A percentile compares a stretch with the other conserved stretches of the same genome.
These are phyloP conservation scores for Nannobrachium achirus DNA, from an alignment of 2,113 vertebrate genomes.

Conservation along the genomic window DNA sequence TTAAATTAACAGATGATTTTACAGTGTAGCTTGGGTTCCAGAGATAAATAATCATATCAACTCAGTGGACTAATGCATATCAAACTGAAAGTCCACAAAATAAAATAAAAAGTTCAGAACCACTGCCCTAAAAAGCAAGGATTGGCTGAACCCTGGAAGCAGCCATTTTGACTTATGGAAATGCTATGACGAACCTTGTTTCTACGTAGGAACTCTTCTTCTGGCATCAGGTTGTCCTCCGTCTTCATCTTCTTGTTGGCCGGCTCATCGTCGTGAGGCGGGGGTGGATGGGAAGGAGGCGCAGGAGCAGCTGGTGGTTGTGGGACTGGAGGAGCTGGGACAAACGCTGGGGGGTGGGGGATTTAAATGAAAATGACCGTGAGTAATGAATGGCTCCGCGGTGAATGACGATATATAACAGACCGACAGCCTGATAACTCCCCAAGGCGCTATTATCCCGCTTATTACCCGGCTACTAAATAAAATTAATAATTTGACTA, in stretches of 20 bases:
- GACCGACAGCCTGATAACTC: no score
- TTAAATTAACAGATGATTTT: no score
- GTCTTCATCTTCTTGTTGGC: slow-evolving; percentile 96
- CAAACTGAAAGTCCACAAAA: neutral
- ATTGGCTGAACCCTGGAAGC: neutral
- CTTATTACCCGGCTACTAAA: no score
- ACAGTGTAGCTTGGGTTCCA: no score
- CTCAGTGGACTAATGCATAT: neutral
- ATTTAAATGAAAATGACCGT: neutral
- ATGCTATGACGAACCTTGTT: slow-evolving; percentile 84
- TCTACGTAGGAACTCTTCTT: slow-evolving; percentile 95
- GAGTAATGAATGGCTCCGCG: no score
- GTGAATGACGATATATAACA: no score
- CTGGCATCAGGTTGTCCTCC: slow-evolving; percentile 95
- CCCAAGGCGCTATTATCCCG: no score
- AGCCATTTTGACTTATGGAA: neutral
- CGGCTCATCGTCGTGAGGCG: slow-evolving; percentile 93
- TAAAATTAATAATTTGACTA: no score
- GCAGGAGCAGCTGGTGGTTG: slow-evolving; percentile 87
- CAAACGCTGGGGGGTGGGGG: slow-evolving; percentile 84
- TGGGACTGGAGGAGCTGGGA: slow-evolving; percentile 91
- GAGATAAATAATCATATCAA: neutral
- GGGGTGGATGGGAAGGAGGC: slow-evolving; percentile 88
- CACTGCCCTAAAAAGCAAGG: neutral
- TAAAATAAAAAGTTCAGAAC: no score